Conservation (phyloP, 2,888 invertebrate species). For the Calephelis perditalis region DNA sequence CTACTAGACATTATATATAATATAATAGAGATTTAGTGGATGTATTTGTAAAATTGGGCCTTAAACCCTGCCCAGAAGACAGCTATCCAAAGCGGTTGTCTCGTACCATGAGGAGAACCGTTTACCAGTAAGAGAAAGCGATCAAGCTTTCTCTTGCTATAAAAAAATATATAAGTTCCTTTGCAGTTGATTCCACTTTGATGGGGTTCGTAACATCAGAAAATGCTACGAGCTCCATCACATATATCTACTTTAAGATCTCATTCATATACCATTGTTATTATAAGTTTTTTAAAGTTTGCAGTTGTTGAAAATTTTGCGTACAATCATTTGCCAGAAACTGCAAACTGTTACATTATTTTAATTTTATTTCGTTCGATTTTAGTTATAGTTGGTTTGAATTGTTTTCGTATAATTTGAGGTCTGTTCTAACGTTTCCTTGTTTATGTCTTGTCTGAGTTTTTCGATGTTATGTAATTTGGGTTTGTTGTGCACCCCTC, state of each 20-base stretch:
- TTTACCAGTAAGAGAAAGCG: too few relatives aligned
- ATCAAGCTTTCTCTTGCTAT: too few relatives aligned
- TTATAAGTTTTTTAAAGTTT: conserved; percentile 38
- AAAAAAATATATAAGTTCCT: background rate
- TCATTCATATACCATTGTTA: conserved; percentile 54
- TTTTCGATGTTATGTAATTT: conserved; percentile 36
- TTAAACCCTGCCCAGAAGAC: too few relatives aligned
- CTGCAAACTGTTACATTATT: conserved; percentile 45
- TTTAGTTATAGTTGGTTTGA: conserved; percentile 37
- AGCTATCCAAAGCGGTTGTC: too few relatives aligned
- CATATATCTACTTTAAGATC: conserved; percentile 25
- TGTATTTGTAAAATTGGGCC: too few relatives aligned
- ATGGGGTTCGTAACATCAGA: background rate
- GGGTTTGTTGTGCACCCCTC: conserved; percentile 59
- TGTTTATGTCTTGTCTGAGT: conserved; percentile 43
- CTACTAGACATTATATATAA: too few relatives aligned
- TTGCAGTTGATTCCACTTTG: background rate
- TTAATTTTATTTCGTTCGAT: conserved; percentile 31
- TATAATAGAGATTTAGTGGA: too few relatives aligned
- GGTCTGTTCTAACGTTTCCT: conserved; percentile 44
- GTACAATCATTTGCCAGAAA: conserved; percentile 9
- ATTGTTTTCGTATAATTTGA: conserved; percentile 38
- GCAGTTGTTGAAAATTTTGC: conserved; percentile 31
- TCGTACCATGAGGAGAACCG: too few relatives aligned
- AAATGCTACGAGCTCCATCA: background rate